Base-by-base conservation (phyloP, 2,888 invertebrate genomes). In the Cryptocheilus praepositus region DNA sequence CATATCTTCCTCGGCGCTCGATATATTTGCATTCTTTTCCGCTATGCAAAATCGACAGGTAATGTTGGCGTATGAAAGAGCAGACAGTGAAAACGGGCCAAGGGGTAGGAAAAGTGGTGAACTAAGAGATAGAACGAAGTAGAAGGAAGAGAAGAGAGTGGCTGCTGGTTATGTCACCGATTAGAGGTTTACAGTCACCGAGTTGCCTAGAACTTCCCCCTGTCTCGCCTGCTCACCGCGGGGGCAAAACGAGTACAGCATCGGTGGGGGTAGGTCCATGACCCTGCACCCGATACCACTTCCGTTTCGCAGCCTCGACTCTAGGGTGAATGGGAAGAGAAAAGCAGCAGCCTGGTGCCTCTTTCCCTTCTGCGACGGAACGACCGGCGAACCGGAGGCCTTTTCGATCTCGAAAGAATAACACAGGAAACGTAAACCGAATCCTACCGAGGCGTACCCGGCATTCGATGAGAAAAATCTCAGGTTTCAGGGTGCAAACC, bases 261-360 rank as follows among this genome's bases (percentile, higher is more conserved):
- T 67, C 70, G 25, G 53, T 22, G 53, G 53, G 22, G 67, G 71
- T 71, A 74, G 74, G 77, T 77, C 67, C 72, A 73, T 67, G 74
- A 77, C 72, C 77, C 72, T 70, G 72, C 67, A 70, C 65, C 71
- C 70, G 61, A 58, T 65, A 57, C 61, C 72, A 77, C 70, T 70
- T 57, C 70, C 72, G 55, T 55, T 71, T 60, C 63, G 71, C 56
- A 19, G 44, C 44, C 60, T 44, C 54, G 60, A 36, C 21, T 46
- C 53, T 21, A 7, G 53, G 61, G 57, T 45, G 60, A 66, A 61
- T 45, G 54, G 53, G 36, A 49, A 18, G n/a, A 49, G 49, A 49
- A 49, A 18, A 18, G 49, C 16, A 36, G 36, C 36, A 11, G 7
- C 36, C 36, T 2, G 4, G 11, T 7, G 36, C 36, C 36, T 36